phyloP scores from a whole-genome alignment of 2,888 invertebrate genomes.

The Polietes domitor region DNA sequence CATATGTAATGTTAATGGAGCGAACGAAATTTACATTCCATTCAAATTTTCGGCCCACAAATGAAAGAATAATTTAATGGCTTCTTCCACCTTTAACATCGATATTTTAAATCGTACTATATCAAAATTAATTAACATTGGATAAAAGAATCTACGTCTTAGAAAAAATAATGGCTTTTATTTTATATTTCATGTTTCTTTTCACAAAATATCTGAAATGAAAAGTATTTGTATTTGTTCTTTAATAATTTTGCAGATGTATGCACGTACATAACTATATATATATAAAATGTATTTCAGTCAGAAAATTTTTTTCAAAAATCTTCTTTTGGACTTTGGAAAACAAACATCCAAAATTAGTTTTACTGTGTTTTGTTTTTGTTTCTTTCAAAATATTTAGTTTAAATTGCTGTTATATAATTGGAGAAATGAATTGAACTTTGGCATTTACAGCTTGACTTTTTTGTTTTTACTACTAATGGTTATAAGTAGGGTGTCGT shows the following conservation, averaged over 20 bases:
- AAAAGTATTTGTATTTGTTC: slow-evolving; percentile 60
- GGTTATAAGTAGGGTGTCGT: slow-evolving; percentile 24
- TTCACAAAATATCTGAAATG: slow-evolving; percentile 58
- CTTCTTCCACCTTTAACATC: too few relatives aligned
- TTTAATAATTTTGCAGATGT: slow-evolving; percentile 53
- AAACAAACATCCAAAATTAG: slow-evolving; percentile 4
- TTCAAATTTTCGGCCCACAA: too few relatives aligned
- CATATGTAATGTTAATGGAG: too few relatives aligned
- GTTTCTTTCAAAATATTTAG: not conserved
- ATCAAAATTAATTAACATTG: not conserved
- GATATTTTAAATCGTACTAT: too few relatives aligned
- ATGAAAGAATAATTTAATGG: too few relatives aligned
- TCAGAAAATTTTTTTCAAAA: slow-evolving; percentile 50
- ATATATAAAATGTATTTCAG: slow-evolving; percentile 57
- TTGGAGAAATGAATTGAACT: slow-evolving; percentile 52
- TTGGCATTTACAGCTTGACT: slow-evolving; percentile 55
- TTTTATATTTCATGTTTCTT: slow-evolving; percentile 48
- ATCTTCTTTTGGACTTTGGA: slow-evolving; percentile 42
- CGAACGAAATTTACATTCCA: too few relatives aligned
- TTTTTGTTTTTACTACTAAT: slow-evolving; percentile 37
- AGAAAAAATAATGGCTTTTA: slow-evolving; percentile 6
- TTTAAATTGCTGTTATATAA: not conserved
- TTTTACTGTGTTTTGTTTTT: not conserved
- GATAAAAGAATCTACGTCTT: not conserved
- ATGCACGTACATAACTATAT: slow-evolving; percentile 37